phyloP scores from a whole-genome alignment of 2,113 vertebrate genomes.

The Nymphicus hollandicus region DNA sequence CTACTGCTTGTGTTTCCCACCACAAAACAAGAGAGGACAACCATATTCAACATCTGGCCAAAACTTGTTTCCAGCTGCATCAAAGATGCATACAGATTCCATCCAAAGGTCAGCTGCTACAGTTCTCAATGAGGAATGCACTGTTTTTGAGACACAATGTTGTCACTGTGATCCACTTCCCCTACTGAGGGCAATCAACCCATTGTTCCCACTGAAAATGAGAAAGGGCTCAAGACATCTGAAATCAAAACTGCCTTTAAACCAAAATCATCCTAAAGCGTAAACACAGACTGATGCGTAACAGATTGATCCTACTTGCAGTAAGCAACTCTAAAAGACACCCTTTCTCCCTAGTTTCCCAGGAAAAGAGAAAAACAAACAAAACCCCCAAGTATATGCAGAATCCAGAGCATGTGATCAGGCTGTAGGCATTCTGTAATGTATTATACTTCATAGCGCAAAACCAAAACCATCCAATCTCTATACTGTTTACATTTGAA shows the following conservation, averaged over 20 bases:
- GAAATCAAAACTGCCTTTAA: background rate
- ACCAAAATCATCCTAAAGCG: background rate
- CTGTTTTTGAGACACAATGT: background rate
- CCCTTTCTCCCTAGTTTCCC: background rate
- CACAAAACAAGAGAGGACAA: background rate
- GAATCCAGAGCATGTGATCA: background rate
- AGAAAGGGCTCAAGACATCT: background rate
- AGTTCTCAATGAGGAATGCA: background rate
- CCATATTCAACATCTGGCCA: background rate
- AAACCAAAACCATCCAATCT: background rate
- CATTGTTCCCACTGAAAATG: background rate
- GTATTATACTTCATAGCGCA: background rate
- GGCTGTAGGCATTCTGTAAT: background rate
- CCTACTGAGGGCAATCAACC: background rate
- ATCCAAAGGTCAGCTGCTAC: conserved; percentile 8
- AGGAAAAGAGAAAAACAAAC: background rate
- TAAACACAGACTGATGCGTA: background rate
- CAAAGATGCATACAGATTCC: background rate
- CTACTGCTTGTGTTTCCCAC: background rate
- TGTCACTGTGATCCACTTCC: conserved; percentile 15
- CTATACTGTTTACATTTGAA: background rate
- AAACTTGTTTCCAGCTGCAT: background rate
- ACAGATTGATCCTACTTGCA: background rate
- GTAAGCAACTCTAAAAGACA: background rate
- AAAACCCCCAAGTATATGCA: background rate